Percentiles rank a stretch among this genome's conserved stretches.
These are phyloP conservation scores for Chironomus striatipennis DNA, from an alignment of 1,140 invertebrate genomes.

Conservation along the genomic window DNA sequence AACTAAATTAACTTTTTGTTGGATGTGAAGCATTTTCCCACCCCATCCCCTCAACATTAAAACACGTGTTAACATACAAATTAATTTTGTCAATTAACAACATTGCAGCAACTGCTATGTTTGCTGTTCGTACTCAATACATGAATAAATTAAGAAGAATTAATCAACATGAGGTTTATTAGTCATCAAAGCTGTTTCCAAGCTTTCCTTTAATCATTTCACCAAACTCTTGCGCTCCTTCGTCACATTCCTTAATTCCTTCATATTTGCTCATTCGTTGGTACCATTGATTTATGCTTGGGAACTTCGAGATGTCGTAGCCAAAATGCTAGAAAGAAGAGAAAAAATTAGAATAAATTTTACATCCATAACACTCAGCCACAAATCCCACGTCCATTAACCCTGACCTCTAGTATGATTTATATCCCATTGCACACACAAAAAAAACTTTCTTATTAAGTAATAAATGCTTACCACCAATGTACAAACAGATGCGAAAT, in stretches of 20 bases:
- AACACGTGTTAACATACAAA: too few relatives aligned
- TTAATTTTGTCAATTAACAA: too few relatives aligned
- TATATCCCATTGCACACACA: neutral
- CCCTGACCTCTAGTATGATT: too few relatives aligned
- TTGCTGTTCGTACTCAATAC: too few relatives aligned
- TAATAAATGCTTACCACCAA: neutral
- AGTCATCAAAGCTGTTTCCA: neutral
- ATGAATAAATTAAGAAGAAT: too few relatives aligned
- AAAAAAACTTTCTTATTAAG: neutral
- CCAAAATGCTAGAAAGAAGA: slow-evolving; percentile 2
- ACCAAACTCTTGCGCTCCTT: neutral
- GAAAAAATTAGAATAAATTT: neutral
- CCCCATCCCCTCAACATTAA: too few relatives aligned
- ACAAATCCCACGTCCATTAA: too few relatives aligned
- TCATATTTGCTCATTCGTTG: neutral
- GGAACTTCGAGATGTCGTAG: neutral
- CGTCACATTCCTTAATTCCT: neutral
- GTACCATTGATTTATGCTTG: neutral
- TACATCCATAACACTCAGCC: neutral
- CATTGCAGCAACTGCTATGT: too few relatives aligned
- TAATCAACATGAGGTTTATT: too few relatives aligned
- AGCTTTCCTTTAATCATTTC: neutral
- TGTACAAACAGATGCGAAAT: slow-evolving; percentile 10
- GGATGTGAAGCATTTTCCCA: too few relatives aligned
- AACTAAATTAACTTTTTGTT: too few relatives aligned